Percentiles rank a stretch among this genome's conserved stretches.
Evolutionary conservation across 23 tunicate species (phyloP).

Genomic region (Oikopleura dioica): DNA sequence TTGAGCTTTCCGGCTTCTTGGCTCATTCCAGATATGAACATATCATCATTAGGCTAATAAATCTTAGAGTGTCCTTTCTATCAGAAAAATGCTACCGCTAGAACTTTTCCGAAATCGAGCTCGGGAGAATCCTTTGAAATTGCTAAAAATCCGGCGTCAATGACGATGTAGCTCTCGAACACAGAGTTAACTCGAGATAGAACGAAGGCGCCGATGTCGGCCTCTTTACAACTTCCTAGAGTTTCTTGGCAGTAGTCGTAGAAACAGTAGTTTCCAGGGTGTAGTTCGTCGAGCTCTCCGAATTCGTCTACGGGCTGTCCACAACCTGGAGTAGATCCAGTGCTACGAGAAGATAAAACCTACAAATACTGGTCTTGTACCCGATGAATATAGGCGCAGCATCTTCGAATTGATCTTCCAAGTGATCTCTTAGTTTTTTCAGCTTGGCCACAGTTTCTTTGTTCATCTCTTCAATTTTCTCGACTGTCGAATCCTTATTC

Average conservation of each 20-base stretch:
- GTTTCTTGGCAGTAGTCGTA: not conserved
- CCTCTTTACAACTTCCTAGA: too few relatives aligned
- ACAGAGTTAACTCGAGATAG: not conserved
- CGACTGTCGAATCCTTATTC: not conserved
- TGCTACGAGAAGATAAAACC: not conserved
- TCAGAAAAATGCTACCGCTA: too few relatives aligned
- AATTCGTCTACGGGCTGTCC: not conserved
- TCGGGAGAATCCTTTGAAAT: not conserved
- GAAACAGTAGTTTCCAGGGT: not conserved
- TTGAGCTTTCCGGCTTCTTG: slow-evolving; percentile 13
- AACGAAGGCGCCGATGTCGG: too few relatives aligned
- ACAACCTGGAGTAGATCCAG: slow-evolving; percentile 11
- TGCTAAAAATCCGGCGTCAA: slow-evolving; percentile 9
- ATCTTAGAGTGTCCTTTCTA: too few relatives aligned
- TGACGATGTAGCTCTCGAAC: not conserved
- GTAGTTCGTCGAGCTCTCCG: not conserved
- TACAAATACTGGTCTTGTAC: not conserved
- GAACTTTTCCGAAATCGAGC: not conserved
- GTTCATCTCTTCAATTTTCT: not conserved
- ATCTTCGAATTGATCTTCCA: not conserved
- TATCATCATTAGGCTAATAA: not conserved
- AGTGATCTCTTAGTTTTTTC: too few relatives aligned
- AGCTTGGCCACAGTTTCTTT: too few relatives aligned
- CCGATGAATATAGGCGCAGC: not conserved
- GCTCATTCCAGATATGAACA: not conserved